These are phyloP conservation scores for Cinclus cinclus DNA, from an alignment of 2,113 vertebrate species.

Conservation along the genomic window DNA sequence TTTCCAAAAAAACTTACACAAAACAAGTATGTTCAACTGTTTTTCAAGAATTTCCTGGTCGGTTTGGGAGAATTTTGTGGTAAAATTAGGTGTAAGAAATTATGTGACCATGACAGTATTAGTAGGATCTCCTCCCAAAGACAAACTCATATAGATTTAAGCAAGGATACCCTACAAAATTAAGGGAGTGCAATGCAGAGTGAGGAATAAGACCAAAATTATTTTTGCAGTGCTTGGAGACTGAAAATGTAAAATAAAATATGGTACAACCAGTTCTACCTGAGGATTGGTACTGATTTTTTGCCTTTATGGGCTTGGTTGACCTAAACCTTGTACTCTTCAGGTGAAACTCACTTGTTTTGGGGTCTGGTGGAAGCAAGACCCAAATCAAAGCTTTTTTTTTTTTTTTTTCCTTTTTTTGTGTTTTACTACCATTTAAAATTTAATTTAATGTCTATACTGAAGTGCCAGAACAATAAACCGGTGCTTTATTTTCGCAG, in stretches of 20 bases:
- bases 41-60: background rate
- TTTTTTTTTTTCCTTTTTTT: background rate
- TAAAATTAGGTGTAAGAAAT: background rate
- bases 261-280: background rate
- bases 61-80: background rate
- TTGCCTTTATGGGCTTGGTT: background rate
- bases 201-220: background rate
- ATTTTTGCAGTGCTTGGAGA: background rate
- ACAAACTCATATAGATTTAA: background rate
- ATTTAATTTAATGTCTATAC: background rate
- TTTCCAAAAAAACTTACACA: background rate
- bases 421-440: background rate
- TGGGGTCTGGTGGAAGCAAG: background rate
- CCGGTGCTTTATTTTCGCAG: background rate
- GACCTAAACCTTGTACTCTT: background rate
- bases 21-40: rapidly evolving
- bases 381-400: background rate
- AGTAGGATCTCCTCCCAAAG: background rate
- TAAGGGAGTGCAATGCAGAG: background rate
- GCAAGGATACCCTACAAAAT: rapidly evolving
- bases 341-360: background rate
- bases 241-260: background rate
- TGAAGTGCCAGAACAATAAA: background rate
- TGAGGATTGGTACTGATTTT: background rate
- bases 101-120: rapidly evolving